Base-by-base conservation (phyloP, 2,113 vertebrate species). In the Cercopithecus mona region DNA sequence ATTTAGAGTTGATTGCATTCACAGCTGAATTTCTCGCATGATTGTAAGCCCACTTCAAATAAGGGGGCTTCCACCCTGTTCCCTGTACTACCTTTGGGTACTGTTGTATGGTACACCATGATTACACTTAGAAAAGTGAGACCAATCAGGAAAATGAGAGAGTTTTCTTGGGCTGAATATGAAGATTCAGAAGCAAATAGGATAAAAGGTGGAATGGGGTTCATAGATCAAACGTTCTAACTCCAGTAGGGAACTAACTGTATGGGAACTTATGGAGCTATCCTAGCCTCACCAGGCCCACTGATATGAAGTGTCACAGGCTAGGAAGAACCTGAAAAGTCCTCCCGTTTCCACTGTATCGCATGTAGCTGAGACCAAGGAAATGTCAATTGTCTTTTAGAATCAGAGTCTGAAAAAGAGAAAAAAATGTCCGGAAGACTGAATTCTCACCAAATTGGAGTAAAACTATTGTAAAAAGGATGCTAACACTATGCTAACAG, bases 31-130 rank as follows among this genome's bases (percentile, higher is more conserved):
- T 3, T 38, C 30, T 13, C 1, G n/a, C 32, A 61, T 3, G 35
- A 48, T 80, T n/a, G 17, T 23, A 23, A 23, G 48, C 25, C 12
- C 48, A 43, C 38, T 79, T 91, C 35, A 70, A 38, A 35, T 9
- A 45, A 72, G 50, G 70, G 43, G 38, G 14, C 10, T 35, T 35
- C 38, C 45, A 14, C 20, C 30, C 50, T 48, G 5, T 22, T 86
- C 43, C 82, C 43, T 14, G 30, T 13, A 50, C 43, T 12, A 43
- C 12, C 72, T 55, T n/a, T 27, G 32, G 81, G 81, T 30, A 35
- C 72, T 50, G 23, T 35, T n/a, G n/a, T n/a, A n/a, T n/a, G 70
- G 59, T 20, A 25, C 0, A 0, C 79, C 32, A 10, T 38, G 13
- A 12, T 81, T 8, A 45, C 43, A 12, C 32, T 70, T 48, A 48